Base-by-base conservation (phyloP, 2,888 invertebrate species). In the Erpobdella octoculata region DNA sequence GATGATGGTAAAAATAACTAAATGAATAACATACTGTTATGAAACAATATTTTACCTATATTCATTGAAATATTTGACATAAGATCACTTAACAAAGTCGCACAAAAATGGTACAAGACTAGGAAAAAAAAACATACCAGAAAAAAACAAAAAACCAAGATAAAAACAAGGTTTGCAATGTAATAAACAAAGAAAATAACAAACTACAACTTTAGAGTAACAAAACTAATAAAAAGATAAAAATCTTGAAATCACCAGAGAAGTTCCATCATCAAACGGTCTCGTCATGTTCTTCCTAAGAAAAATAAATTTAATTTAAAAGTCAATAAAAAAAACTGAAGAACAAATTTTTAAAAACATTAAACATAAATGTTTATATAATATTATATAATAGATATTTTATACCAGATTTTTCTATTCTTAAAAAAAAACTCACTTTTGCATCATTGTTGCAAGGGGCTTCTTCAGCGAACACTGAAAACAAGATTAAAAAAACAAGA, bases 251-350 rank as follows among this genome's bases (percentile, higher is more conserved):
- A 78, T 79, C 77, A 82, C 82, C 75, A 97, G 85, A 3, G 90
- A 88, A 0, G 90, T 88, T 0, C 88, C 86, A 85, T 96, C 91
- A 85, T 97, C 97, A 84, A 98, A 96, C 0, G 96, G 92, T 25
- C 91, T 87, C 74, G 93, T 88, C 76, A 92, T 91, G 85, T 96
- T 92, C 81, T 91, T 93, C 73, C 90, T 82, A 77, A 37, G 37
- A 35, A 70, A 15, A 33, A 66, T 37, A 71, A 33, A 9, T 25
- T 64, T 18, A 64, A 25, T 9, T 15, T 61, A 5, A 5, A 36
- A 6, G 18, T 33, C 18, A n/a, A 1, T 33, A 6, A 65, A 25
- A 36, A 33, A 36, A 36, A 33, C n/a, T 5, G 28, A n/a, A 1
- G n/a, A 53, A 25, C 1, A n/a, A 21, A 53, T 12, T 18, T 53